Evolutionary conservation across 2,888 invertebrate species (phyloP), one percentile per base, ranked within the genome.

Genomic region (Brachyptera putata): DNA sequence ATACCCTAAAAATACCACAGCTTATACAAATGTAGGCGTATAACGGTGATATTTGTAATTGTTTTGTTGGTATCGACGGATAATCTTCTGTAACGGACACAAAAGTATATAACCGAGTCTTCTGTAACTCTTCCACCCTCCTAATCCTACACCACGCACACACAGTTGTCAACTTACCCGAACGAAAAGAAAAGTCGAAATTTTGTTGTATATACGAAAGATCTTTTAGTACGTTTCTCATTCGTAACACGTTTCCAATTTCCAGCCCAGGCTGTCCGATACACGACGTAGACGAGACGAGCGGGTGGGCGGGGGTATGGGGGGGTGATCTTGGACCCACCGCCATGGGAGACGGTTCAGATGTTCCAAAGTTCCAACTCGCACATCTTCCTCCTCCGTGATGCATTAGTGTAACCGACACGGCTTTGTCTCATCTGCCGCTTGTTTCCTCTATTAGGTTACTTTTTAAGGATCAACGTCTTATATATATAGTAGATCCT

Each of bases 161-260:
- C 21, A 41, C 41, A 41, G 16, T 41, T 41, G 41, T 41, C 41
- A 41, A 41, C 18, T 41, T 41, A 41, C 41, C 21, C 41, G 41
- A 18, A 21, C 41, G 21, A 7, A 11, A 18, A 21, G 9, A 16
- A 21, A 21, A 41, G 41, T 41, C 41, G 16, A 41, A 16, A 41
- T 53, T 53, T 53, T 53, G 36, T 53, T 53, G 53, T 53, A n/a
- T n/a, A n/a, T n/a, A 36, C 53, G 34, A 34, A 37, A 36, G 53
- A 53, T 34, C 16, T 53, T 14, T 30, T n/a, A n/a, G n/a, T n/a
- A 16, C 18, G 22, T 21, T 53, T 53, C 34, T 53, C 16, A 53
- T 34, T 34, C 53, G 22, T 18, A 21, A 16, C 53, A 53, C 53
- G 53, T 53, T 53, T 53, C 53, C 53, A 53, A 53, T 53, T 53